Base-by-base conservation (phyloP, 2,113 vertebrate genomes). In the Syrrhaptes paradoxus region DNA sequence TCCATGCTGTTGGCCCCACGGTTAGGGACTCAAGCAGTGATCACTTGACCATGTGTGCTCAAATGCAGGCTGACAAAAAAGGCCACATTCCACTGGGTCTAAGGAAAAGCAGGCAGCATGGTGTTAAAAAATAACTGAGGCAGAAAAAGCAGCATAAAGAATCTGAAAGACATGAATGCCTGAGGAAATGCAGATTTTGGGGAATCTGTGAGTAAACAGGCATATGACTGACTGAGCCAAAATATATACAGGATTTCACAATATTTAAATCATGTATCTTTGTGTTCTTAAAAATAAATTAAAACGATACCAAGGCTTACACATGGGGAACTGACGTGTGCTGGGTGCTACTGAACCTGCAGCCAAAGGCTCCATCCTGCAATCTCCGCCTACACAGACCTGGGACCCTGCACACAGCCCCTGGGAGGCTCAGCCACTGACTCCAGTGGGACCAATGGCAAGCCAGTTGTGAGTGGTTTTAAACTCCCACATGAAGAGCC, bases 121-220 rank as follows among this genome's bases (percentile, higher is more conserved):
- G 55, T 94, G 93, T 96, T 96, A 90, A 96, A 90, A 94, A 96
- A 93, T 96, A 96, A 90, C 91, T 36, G 90, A 96, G 96, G 95
- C 93, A 95, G 88, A 89, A 96, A 95, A 96, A 92, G 76, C 93
- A 85, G 95, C 88, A 89, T 66, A 93, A 94, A 94, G 95, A 90
- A 36, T 95, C 93, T 96, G 92, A 96, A 97, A 97, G 95, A 97
- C 93, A 94, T 84, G 93, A 95, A 94, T 95, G 95, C 95, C 95
- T 96, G 95, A 92, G 96, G 95, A 96, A 97, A 96, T 96, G 95
- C 95, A 96, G 95, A 96, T 96, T 96, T 96, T 81, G 96, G 96
- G 96, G 96, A 97, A 97, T 97, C 96, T 97, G 96, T 97, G 95
- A 97, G 96, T 96, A 97, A 97, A 96, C 95, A 97, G 93, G 95